A percentile compares a stretch with the other conserved stretches of the same genome.
Conservation (phyloP, 2,113 vertebrate species). For the Garra rufa region DNA sequence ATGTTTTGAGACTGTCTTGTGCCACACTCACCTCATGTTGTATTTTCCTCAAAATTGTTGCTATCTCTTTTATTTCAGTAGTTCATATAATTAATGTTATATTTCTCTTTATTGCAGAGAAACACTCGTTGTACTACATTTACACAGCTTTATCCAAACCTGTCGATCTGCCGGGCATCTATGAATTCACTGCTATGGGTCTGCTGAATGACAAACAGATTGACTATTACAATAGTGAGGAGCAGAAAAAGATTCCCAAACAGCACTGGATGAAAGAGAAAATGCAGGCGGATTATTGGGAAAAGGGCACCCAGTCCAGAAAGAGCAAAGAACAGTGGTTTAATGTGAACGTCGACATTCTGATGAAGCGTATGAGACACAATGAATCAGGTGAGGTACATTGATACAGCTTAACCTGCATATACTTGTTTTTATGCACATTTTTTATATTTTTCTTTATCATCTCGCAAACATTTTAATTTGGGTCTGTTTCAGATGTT, state of each 20-base stretch:
- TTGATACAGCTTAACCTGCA: neutral
- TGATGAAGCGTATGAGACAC: constrained; percentile 56
- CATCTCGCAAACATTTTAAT: neutral
- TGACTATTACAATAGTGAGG: neutral
- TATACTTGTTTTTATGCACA: no score
- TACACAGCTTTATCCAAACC: neutral
- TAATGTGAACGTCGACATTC: constrained; percentile 59
- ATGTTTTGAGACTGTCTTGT: neutral
- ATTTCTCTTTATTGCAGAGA: constrained; percentile 53
- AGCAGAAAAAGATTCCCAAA: neutral
- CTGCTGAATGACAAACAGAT: neutral
- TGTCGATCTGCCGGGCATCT: neutral
- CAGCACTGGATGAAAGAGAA: neutral
- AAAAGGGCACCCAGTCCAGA: neutral
- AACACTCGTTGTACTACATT: constrained; percentile 54
- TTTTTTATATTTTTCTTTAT: no score
- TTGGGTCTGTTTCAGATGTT: constrained; percentile 37
- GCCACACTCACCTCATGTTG: neutral
- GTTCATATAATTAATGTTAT: neutral
- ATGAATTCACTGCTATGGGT: neutral
- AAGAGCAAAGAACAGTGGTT: constrained; percentile 59
- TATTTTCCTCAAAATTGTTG: neutral
- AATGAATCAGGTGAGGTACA: constrained; percentile 29
- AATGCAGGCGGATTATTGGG: neutral
- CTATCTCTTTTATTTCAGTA: neutral